phyloP scores from a whole-genome alignment of 2,113 vertebrate species.

The Gopherus evgoodei region DNA sequence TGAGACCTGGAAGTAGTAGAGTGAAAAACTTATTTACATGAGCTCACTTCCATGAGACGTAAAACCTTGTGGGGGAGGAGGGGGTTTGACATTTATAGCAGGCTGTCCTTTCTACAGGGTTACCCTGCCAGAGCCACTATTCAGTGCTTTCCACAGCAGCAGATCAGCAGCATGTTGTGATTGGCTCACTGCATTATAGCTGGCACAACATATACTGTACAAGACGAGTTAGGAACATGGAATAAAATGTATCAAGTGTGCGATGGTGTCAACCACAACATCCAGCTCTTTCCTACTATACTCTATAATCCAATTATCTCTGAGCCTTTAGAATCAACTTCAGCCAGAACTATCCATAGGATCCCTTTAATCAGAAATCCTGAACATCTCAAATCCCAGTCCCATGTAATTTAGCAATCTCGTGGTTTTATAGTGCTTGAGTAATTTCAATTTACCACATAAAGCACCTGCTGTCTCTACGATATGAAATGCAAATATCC shows the following conservation, averaged over 20 bases:
- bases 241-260: rapidly evolving
- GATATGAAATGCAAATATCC: not conserved
- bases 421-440: not conserved
- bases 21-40: not conserved
- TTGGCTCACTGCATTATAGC: not conserved
- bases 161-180: not conserved
- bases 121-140: not conserved
- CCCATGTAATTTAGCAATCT: not conserved
- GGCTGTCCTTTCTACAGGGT: not conserved
- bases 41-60: not conserved
- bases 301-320: not conserved
- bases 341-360: not conserved
- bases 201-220: not conserved
- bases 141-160: not conserved
- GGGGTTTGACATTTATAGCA: not conserved
- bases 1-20: not conserved
- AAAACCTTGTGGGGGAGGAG: not conserved
- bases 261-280: not conserved
- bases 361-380: not conserved
- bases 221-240: not conserved
- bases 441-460: not conserved
- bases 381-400: not conserved
- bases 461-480: not conserved
- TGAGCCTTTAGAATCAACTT: not conserved
- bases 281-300: not conserved